Evolutionary conservation across 2,797 vertebrate species (phyloP).

Genomic region (Periparus ater): DNA sequence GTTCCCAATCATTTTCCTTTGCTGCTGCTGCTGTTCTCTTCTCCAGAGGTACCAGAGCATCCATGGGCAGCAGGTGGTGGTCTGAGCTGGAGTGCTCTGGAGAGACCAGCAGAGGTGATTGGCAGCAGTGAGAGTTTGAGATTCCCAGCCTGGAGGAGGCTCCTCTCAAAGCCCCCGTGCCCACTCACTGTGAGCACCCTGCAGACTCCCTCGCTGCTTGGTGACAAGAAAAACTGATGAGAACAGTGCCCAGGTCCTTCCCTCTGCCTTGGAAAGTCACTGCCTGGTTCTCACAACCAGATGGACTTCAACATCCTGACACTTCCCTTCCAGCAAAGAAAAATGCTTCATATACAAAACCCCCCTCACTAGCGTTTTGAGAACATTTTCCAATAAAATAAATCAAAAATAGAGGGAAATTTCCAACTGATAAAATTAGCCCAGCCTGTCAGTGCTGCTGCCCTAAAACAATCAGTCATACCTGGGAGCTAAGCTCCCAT

Average conservation of each 20-base stretch:
- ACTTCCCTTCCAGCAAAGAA: not conserved
- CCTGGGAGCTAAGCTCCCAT: conserved; percentile 47
- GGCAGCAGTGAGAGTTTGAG: not conserved
- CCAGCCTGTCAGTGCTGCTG: conserved; percentile 13
- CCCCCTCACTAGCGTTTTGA: not conserved
- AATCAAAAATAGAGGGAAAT: conserved; percentile 26
- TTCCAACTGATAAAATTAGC: conserved; percentile 21
- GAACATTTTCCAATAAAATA: not conserved
- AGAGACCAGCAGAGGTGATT: not conserved
- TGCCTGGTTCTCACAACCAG: not conserved
- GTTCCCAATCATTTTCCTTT: not conserved
- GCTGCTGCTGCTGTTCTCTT: not conserved
- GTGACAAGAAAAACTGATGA: not conserved
- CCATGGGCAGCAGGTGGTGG: not conserved
- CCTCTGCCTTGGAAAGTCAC: conserved; percentile 18
- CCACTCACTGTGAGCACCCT: not conserved
- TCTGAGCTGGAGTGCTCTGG: not conserved
- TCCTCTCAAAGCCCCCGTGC: not conserved
- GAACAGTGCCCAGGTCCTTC: not conserved
- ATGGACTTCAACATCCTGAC: not conserved
- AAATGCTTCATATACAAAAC: not conserved
- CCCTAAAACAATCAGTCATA: conserved; percentile 56
- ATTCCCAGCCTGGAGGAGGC: not conserved
- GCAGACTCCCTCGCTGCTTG: fast-evolving
- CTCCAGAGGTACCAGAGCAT: not conserved